These are phyloP conservation scores for Phyllotreta cruciferae DNA, from an alignment of 2,888 invertebrate genomes.

Conservation along the genomic window DNA sequence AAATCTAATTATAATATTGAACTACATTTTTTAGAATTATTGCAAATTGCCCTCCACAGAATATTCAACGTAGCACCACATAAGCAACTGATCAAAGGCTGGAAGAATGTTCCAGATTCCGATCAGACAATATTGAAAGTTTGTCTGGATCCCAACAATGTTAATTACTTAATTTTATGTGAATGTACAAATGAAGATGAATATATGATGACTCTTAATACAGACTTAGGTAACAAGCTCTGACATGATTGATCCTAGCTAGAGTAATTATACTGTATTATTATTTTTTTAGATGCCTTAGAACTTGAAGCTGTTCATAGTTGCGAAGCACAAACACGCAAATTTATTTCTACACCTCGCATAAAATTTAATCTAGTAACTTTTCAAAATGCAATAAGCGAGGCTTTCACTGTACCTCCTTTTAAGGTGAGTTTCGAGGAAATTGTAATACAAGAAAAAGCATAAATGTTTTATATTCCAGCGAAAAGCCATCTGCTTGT, in stretches of 20 bases:
- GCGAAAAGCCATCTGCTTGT: constrained; percentile 48
- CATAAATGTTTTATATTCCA: constrained; percentile 34
- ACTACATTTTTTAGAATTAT: constrained; percentile 66
- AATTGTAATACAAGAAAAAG: neutral
- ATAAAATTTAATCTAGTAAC: constrained; percentile 44
- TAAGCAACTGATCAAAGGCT: constrained; percentile 43
- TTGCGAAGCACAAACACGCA: constrained; percentile 40
- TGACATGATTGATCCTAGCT: neutral
- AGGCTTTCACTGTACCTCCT: constrained; percentile 36
- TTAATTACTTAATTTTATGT: constrained; percentile 35
- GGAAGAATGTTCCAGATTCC: constrained; percentile 38
- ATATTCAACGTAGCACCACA: constrained; percentile 38
- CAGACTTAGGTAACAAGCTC: neutral
- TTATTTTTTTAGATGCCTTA: constrained; percentile 16
- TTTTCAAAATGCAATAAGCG: constrained; percentile 43
- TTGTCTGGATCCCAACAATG: constrained; percentile 32
- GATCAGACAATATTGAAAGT: constrained; percentile 39
- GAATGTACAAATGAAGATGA: constrained; percentile 14
- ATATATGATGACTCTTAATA: constrained; percentile 13
- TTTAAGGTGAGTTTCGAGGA: constrained; percentile 34
- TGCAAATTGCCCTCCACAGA: constrained; percentile 33
- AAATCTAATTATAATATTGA: neutral
- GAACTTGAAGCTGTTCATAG: constrained; percentile 43
- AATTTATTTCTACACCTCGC: constrained; percentile 34
- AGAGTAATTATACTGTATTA: neutral